Conservation (phyloP, 2,888 invertebrate genomes). For the Campoplex nolae region DNA sequence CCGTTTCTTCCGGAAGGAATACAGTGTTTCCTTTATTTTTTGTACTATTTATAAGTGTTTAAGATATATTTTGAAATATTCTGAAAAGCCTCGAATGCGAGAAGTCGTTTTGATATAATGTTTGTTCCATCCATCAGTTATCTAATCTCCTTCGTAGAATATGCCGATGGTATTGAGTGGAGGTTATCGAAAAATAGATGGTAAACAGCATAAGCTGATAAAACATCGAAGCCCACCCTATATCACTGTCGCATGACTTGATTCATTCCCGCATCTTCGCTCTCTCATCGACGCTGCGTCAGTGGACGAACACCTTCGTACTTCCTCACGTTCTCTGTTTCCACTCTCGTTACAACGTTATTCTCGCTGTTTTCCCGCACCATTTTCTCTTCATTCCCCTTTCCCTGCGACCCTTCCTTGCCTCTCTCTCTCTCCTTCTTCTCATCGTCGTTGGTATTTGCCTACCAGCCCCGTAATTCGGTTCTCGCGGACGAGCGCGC, state of each 20-base stretch:
- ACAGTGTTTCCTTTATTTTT: too few relatives aligned
- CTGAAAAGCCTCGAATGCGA: neutral
- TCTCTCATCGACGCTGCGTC: neutral
- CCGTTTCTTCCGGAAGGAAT: neutral
- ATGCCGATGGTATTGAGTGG: neutral
- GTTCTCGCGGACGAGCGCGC: conserved; percentile 74
- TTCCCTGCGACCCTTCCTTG: conserved; percentile 4
- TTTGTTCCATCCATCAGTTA: neutral
- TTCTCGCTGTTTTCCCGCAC: conserved; percentile 45
- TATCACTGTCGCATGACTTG: conserved; percentile 10
- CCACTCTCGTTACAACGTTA: conserved; percentile 60
- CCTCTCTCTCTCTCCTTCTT: conserved; percentile 24
- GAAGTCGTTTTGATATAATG: neutral
- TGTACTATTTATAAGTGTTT: neutral
- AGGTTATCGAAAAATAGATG: neutral
- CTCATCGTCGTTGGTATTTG: conserved; percentile 60
- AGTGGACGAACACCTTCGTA: neutral
- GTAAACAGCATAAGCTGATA: neutral
- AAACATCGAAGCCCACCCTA: neutral
- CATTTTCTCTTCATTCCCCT: neutral
- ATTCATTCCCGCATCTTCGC: neutral
- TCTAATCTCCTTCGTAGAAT: neutral
- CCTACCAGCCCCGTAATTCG: conserved; percentile 73
- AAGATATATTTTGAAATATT: neutral
- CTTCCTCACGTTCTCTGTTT: conserved; percentile 2